Evolutionary conservation across 2,797 vertebrate species (phyloP).

Genomic region (Platalea minor): DNA sequence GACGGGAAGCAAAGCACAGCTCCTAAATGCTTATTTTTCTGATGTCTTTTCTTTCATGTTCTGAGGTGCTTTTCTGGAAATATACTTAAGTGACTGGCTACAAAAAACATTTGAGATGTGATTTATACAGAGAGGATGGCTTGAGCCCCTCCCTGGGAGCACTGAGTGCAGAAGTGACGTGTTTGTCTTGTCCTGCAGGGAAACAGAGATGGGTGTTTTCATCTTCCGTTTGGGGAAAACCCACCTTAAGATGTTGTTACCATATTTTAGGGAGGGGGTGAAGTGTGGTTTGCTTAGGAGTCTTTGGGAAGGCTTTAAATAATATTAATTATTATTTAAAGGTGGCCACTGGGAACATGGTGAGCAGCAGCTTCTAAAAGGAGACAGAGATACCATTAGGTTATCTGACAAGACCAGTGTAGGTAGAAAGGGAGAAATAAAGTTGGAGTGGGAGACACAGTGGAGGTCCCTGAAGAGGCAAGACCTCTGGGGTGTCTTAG

Average conservation of each 20-base stretch:
- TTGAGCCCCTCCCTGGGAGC: not conserved
- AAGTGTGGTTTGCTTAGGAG: not conserved
- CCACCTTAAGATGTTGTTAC: not conserved
- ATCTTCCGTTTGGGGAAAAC: not conserved
- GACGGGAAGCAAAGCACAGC: not conserved
- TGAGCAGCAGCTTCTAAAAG: not conserved
- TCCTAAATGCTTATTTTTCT: not conserved
- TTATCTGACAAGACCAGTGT: not conserved
- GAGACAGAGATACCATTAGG: not conserved
- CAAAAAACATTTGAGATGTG: not conserved
- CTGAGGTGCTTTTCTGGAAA: not conserved
- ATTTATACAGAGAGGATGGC: not conserved
- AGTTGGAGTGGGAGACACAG: not conserved
- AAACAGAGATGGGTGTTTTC: not conserved
- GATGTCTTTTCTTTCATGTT: not conserved
- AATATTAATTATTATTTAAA: not conserved
- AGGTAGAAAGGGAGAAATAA: not conserved
- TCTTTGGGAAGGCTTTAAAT: not conserved
- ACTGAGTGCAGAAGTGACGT: accelerated
- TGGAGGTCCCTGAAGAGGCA: not conserved
- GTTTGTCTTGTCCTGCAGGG: not conserved
- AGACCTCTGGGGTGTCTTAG: not conserved
- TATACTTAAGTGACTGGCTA: not conserved
- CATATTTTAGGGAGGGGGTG: not conserved
- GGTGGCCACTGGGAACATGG: not conserved